Evolutionary conservation across 2,113 vertebrate genomes (phyloP).

Genomic region (Eurystomus gularis): DNA sequence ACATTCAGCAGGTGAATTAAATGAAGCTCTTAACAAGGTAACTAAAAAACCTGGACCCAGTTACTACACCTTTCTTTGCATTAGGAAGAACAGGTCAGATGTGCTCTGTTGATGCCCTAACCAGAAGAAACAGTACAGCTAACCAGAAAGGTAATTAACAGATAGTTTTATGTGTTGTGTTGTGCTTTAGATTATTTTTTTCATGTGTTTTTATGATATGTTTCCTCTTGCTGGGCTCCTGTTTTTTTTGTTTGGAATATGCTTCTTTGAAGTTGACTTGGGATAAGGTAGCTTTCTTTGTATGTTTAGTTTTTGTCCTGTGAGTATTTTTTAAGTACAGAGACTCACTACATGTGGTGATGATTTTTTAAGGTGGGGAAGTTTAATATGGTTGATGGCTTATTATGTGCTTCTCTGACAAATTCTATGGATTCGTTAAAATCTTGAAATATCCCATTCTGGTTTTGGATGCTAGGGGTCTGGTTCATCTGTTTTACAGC

Average conservation of each 20-base stretch:
- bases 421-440: not conserved
- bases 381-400: not conserved
- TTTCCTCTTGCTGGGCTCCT: not conserved
- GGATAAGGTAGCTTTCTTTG: not conserved
- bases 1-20: not conserved
- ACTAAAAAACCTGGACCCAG: not conserved
- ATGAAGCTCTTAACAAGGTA: not conserved
- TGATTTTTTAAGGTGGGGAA: not conserved
- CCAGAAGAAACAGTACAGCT: not conserved
- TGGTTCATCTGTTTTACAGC: not conserved
- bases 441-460: not conserved
- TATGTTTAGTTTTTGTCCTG: not conserved
- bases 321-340: not conserved
- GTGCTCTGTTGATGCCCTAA: rapidly evolving
- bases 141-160: not conserved
- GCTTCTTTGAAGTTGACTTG: not conserved
- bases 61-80: rapidly evolving
- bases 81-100: not conserved
- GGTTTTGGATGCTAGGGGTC: not conserved
- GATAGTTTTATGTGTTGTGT: not conserved
- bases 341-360: rapidly evolving
- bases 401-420: not conserved
- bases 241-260: not conserved
- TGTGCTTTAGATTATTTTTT: not conserved
- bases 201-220: not conserved